Evolutionary conservation across 2,888 invertebrate species (phyloP), one percentile per base, ranked within the genome.

Genomic region (Orchesellides sinensis): DNA sequence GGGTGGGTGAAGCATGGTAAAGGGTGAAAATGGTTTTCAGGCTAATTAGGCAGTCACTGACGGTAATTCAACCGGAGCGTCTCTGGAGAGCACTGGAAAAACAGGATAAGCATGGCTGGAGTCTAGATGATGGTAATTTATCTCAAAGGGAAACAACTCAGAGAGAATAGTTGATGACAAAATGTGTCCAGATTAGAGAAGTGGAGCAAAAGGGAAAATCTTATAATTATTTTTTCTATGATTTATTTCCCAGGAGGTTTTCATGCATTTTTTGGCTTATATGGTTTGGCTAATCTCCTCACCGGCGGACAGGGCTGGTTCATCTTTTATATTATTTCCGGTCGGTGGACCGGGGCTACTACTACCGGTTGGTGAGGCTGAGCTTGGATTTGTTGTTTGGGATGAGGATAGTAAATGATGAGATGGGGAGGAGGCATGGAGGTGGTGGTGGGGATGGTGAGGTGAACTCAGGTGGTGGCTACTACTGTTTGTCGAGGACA

Each of bases 221-320:
- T 17, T 17, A 29, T 35, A 23, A 54, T 61, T 65, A 23, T 52
- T 54, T 45, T 72, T 47, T 47, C 66, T 23, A 10, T n/a, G 17
- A 63, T 8, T 27, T 3, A 65, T 35, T 52, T 72, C 79, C 63
- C 72, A 29, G 21, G 79, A 54, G 79, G 65, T 23, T 25, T 19
- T 14, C 17, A 14, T 65, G 12, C 98, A 93, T 90, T 97, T 95
- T 89, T 95, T 95, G 89, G n/a, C n/a, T n/a, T n/a, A n/a, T n/a
- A n/a, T n/a, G n/a, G n/a, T n/a, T n/a, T n/a, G n/a, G n/a, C n/a
- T n/a, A 73, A 72, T 78, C 52, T 83, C 83, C 47, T 83, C 83
- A 19, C 80, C 80, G 6, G 80, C 80, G 52, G 80, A 80, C 21
- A 80, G 72, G 3, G 80, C 80, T 29, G 80, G 80, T 54, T 80